Evolutionary conservation across 2,113 vertebrate species (phyloP).

Genomic region (Rhynchomys soricoides): DNA sequence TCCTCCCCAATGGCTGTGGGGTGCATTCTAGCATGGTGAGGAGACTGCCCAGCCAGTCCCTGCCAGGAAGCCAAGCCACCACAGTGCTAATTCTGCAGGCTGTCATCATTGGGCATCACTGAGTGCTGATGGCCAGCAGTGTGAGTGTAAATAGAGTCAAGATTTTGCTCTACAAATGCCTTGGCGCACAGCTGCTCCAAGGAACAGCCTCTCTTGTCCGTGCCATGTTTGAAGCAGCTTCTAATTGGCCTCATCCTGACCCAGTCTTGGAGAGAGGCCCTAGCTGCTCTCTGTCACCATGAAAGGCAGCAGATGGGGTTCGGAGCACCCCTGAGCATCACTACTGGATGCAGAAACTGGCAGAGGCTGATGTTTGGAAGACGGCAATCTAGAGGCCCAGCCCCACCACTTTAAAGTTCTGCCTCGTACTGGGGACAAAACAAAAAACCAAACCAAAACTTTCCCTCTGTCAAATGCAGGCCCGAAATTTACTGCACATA

Average conservation of each 20-base stretch:
- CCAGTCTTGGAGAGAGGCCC: not conserved
- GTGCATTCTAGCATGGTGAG: not conserved
- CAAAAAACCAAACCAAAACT: not conserved
- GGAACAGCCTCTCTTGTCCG: accelerated
- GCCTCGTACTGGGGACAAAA: slow-evolving; percentile 23
- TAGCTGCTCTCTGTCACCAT: accelerated
- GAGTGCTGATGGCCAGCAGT: not conserved
- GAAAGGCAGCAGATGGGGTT: accelerated
- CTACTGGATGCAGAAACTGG: not conserved
- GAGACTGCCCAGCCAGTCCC: not conserved
- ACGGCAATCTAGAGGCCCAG: not conserved
- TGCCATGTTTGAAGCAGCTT: accelerated
- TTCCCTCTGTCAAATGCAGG: slow-evolving; percentile 66
- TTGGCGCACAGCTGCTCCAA: not conserved
- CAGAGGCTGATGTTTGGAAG: not conserved
- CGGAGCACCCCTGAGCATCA: accelerated
- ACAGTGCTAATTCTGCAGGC: accelerated
- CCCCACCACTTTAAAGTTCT: slow-evolving; percentile 11
- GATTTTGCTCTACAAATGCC: not conserved
- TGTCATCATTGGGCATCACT: accelerated
- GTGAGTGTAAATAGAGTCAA: not conserved
- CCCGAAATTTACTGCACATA: slow-evolving; percentile 74
- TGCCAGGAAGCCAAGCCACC: not conserved
- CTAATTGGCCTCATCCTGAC: not conserved
- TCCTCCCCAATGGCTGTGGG: not conserved